Evolutionary conservation across 2,113 vertebrate species (phyloP).

Genomic region (Microcebus griseorufus): DNA sequence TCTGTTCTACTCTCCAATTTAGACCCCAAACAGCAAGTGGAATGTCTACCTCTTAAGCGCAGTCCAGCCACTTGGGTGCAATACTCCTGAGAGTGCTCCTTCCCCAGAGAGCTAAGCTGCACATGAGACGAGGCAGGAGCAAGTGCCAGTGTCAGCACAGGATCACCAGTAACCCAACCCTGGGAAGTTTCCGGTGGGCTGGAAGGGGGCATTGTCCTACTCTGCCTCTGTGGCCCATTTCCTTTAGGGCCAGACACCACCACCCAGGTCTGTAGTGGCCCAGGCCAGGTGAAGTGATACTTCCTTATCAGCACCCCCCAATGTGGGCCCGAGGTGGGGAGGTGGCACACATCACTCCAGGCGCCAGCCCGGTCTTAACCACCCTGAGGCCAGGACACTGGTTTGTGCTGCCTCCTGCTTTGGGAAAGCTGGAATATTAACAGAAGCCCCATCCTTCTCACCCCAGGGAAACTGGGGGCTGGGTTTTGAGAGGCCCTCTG

Average conservation of each 20-base stretch:
- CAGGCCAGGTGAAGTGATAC: not conserved
- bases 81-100: not conserved
- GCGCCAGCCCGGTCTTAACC: not conserved
- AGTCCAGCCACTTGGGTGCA: accelerated
- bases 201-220: not conserved
- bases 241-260: not conserved
- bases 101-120: not conserved
- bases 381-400: not conserved
- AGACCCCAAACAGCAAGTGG: not conserved
- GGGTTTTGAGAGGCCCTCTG: not conserved
- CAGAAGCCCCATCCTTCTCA: not conserved
- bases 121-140: not conserved
- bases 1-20: not conserved
- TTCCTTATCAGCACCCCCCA: not conserved
- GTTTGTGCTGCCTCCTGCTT: not conserved
- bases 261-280: accelerated
- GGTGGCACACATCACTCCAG: too few species aligned
- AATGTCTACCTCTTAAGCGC: not conserved
- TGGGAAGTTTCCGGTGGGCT: not conserved
- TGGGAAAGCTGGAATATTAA: not conserved
- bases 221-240: not conserved
- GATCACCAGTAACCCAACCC: too few species aligned
- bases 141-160: accelerated
- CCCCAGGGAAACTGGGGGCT: not conserved
- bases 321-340: not conserved